A percentile compares a stretch with the other conserved stretches of the same genome.
Evolutionary conservation across 2,888 invertebrate genomes (phyloP).

Genomic region (Erebia ligea): DNA sequence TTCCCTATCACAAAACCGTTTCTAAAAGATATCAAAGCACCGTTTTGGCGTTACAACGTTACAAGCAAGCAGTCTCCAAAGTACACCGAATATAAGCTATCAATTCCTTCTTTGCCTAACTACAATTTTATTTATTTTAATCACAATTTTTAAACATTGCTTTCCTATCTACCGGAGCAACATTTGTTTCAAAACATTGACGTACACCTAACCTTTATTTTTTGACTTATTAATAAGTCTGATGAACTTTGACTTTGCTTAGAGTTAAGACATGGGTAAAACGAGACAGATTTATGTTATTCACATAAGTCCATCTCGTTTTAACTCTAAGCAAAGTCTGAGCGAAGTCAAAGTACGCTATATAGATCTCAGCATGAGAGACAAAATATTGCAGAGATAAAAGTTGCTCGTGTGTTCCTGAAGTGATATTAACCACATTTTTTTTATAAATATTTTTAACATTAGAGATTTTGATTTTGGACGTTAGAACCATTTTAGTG

Average conservation of each 20-base stretch:
- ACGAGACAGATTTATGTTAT: too few relatives aligned
- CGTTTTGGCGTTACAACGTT: constrained; percentile 39
- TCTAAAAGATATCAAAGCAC: constrained; percentile 33
- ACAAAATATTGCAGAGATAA: background rate
- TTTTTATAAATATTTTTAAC: background rate
- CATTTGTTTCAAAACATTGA: background rate
- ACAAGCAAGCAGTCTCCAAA: constrained; percentile 42
- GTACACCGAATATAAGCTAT: constrained; percentile 35
- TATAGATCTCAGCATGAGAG: too few relatives aligned
- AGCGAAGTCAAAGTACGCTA: too few relatives aligned
- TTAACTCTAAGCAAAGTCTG: too few relatives aligned
- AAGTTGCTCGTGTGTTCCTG: background rate
- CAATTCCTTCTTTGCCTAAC: constrained; percentile 40
- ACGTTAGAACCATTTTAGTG: background rate
- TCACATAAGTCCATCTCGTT: too few relatives aligned
- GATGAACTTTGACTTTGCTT: too few relatives aligned
- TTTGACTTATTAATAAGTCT: too few relatives aligned
- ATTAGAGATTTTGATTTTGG: too few relatives aligned
- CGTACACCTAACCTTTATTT: background rate
- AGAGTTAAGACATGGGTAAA: too few relatives aligned
- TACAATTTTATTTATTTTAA: constrained; percentile 6
- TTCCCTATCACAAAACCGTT: constrained; percentile 15
- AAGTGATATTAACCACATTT: background rate
- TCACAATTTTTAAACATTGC: background rate
- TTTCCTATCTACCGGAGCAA: background rate